Evolutionary conservation across 2,797 vertebrate species (phyloP), one percentile per base, ranked within the genome.

Genomic region (Tarsius wallacei): DNA sequence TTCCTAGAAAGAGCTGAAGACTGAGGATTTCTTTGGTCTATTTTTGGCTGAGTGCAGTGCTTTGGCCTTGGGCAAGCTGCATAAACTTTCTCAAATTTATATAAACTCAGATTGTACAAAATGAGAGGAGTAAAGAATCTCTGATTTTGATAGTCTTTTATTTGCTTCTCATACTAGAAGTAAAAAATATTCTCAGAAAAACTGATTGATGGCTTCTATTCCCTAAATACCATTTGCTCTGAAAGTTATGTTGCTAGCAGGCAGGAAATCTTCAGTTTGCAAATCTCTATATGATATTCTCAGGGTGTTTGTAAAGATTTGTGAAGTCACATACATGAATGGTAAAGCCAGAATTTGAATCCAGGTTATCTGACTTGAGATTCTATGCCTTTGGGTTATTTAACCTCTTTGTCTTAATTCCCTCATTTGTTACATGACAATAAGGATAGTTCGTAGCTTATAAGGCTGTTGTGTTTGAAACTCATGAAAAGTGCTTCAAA

Each of bases 401-500:
- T 85, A 47, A 83, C 8, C 11, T 63, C 7, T 22, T 7, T 28
- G 33, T 84, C 9, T 88, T 57, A 82, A 70, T 74, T 51, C 15
- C 59, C 19, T 96, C 31, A 77, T 63, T 70, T 82, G 4, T 57
- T 95, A 84, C 80, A 24, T 36, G 24, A 61, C 9, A 92, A n/a
- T 80, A 53, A 78, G 87, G 81, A 51, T n/a, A 73, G 9, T 49
- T 57, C 13, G 74, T 93, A 82, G 28, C 47, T 76, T 22, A 66
- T 21, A 81, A 31, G 2, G 4, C 57, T 71, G 10, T 87, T 94
- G 4, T 42, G 14, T 55, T n/a, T n/a, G n/a, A n/a, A n/a, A 53
- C 93, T 88, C 17, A 74, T 64, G 28, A 87, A 87, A 87, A 83
- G 47, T 77, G 24, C 42, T 96, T 93, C 16, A 66, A 78, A 51